Conservation (phyloP, 2,797 vertebrate genomes). For the Anolis apletophallus region DNA sequence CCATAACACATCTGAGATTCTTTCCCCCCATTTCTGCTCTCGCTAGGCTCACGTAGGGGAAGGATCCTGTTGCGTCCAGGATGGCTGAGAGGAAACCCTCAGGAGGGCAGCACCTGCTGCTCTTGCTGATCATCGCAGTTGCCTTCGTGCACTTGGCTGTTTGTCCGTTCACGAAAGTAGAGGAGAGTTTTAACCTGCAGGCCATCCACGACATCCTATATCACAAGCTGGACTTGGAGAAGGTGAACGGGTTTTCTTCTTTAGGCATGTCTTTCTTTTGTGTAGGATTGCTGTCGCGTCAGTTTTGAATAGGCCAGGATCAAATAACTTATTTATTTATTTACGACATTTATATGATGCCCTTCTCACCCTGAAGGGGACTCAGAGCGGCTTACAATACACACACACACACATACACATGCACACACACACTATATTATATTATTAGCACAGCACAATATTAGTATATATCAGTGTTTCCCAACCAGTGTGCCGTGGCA, state of each 20-base stretch:
- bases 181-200: constrained; percentile 97
- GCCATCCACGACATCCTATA: constrained; percentile 92
- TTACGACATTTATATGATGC: too few species aligned
- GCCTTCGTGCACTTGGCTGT: constrained; percentile 83
- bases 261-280: background rate
- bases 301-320: background rate
- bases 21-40: constrained; percentile 30
- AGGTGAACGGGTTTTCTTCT: constrained; percentile 78
- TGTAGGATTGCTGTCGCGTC: background rate
- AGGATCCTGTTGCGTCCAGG: constrained; percentile 26
- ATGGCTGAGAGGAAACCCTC: constrained; percentile 85
- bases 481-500: too few species aligned
- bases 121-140: constrained; percentile 80
- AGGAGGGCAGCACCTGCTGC: constrained; percentile 61
- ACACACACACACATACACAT: too few species aligned
- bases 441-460: too few species aligned
- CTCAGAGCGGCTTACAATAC: too few species aligned
- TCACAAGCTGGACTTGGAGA: constrained; percentile 85
- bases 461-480: too few species aligned
- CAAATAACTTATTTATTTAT: too few species aligned
- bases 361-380: too few species aligned
- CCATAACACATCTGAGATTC: background rate
- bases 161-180: constrained; percentile 96
- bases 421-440: too few species aligned
- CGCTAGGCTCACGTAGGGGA: constrained; percentile 15